Conservation (phyloP, 1,140 invertebrate species). For the Holotrichia oblita region DNA sequence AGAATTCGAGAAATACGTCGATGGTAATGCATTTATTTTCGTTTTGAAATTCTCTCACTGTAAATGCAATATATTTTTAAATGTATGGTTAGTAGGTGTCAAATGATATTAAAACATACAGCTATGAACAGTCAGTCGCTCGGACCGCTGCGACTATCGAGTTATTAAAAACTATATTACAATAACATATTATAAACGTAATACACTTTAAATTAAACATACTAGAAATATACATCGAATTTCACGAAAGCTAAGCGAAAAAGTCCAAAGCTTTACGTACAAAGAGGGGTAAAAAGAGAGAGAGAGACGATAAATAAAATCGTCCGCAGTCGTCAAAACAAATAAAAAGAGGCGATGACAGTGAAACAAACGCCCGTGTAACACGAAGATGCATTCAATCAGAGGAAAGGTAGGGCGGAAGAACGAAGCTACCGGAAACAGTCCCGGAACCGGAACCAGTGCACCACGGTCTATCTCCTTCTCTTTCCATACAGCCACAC, state of each 20-base stretch:
- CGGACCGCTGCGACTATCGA: too few relatives aligned
- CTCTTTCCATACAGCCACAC: slow-evolving; percentile 8
- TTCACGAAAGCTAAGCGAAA: background rate
- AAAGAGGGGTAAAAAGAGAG: background rate
- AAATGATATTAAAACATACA: too few relatives aligned
- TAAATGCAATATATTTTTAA: too few relatives aligned
- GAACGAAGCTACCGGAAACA: slow-evolving; percentile 50
- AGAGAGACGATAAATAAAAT: slow-evolving; percentile 23
- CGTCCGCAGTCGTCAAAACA: slow-evolving; percentile 38
- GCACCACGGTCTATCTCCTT: slow-evolving; percentile 42
- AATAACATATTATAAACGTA: too few relatives aligned
- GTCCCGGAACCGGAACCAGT: slow-evolving; percentile 48
- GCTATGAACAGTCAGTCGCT: too few relatives aligned
- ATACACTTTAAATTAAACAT: too few relatives aligned
- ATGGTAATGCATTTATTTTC: too few relatives aligned
- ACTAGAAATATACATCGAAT: too few relatives aligned
- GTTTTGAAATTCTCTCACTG: too few relatives aligned
- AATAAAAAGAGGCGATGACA: slow-evolving; percentile 46
- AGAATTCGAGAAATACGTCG: background rate
- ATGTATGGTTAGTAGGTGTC: too few relatives aligned
- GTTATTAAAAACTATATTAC: too few relatives aligned
- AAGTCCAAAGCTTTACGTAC: slow-evolving; percentile 6
- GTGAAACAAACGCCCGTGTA: slow-evolving; percentile 51
- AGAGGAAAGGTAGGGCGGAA: slow-evolving; percentile 50
- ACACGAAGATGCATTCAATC: slow-evolving; percentile 53